Conservation (phyloP, 23 tunicate genomes). For the Oikopleura dioica region DNA sequence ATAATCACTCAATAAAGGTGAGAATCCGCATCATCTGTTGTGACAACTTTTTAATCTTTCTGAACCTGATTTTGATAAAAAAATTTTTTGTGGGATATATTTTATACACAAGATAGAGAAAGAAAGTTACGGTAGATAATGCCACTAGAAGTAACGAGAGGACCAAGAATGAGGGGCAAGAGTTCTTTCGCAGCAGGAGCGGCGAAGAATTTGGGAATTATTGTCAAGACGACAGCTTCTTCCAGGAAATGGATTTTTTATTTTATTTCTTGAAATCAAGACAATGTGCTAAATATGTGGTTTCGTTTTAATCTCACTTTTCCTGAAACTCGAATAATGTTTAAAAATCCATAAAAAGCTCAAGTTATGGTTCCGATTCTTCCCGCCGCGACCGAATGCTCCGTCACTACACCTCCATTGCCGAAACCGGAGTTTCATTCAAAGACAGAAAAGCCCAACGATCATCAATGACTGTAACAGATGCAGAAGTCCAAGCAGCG, state of each 20-base stretch:
- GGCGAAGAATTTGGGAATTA: not conserved
- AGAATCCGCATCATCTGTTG: too few relatives aligned
- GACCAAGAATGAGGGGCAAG: not conserved
- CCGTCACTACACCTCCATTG: not conserved
- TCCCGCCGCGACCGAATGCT: not conserved
- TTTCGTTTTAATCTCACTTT: too few relatives aligned
- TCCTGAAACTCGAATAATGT: too few relatives aligned
- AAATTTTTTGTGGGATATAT: too few relatives aligned
- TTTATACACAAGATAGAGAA: too few relatives aligned
- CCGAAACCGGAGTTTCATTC: not conserved
- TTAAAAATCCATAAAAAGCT: not conserved
- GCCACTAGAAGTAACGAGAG: too few relatives aligned
- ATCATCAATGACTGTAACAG: not conserved
- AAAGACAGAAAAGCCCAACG: not conserved
- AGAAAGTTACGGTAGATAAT: too few relatives aligned
- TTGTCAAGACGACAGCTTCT: not conserved
- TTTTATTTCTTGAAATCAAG: too few relatives aligned
- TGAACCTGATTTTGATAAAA: too few relatives aligned
- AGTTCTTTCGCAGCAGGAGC: not conserved
- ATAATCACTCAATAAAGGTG: too few relatives aligned
- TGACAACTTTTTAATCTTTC: too few relatives aligned
- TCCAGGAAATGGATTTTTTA: not conserved
- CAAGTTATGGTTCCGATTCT: not conserved
- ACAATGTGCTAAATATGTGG: too few relatives aligned
- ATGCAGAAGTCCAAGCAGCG: constrained; percentile 5